Base-by-base conservation (phyloP, 2,888 invertebrate species). In the Nysson spinosus region DNA sequence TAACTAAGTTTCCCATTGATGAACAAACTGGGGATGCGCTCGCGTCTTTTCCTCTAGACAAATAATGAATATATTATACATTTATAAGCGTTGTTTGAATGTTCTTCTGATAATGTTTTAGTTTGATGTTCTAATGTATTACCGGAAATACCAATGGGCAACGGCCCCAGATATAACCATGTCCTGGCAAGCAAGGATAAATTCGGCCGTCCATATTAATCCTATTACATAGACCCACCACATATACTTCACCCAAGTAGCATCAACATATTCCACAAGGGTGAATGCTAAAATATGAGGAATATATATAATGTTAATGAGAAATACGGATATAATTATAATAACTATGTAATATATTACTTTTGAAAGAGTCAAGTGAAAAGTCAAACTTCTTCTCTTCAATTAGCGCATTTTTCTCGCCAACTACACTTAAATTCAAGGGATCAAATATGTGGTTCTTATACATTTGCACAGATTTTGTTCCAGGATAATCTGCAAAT, bases 141-240 rank as follows among this genome's bases (percentile, higher is more conserved):
- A 94, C 95, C 92, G 92, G 77, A 98, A 98, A 87, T 96, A 98
- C 98, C 98, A 98, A 79, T 93, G 93, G 0, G 96, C 95, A 0
- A 98, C 96, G 14, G 97, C 93, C 7, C 97, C 96, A 12, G 97
- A 95, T 66, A 98, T 93, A 1, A 97, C 94, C 92, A 98, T 95
- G 85, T 96, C 95, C 86, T 98, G 97, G 83, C 97, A 97, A 9
- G 95, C 96, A 77, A 96, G 92, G 75, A 98, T 96, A 85, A 97
- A 97, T 89, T 98, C 97, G 19, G 95, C 93, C 7, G 94, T 93
- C 98, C 98, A 98, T 69, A 98, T 91, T 16, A 98, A 90, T 34
- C 96, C 97, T 46, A 97, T 90, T 6, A 87, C 76, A 83, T 97
- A 96, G 76, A 97, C 92, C 96, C 96, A 97, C 94, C 97, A 96